These are phyloP conservation scores for Pelodiscus sinensis DNA, from an alignment of 2,113 vertebrate species.

Conservation along the genomic window DNA sequence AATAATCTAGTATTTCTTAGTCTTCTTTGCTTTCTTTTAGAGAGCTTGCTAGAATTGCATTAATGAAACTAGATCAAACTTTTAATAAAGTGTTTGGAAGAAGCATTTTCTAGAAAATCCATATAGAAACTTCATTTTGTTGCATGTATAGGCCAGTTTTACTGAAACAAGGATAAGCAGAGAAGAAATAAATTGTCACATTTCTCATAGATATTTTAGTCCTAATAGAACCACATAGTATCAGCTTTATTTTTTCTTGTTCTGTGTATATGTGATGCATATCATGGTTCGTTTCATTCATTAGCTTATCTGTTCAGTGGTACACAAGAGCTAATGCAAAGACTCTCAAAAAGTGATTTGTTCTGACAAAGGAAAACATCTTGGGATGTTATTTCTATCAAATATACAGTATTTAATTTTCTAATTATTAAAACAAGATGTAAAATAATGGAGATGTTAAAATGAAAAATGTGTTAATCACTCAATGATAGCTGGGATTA, in stretches of 20 bases:
- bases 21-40: neutral
- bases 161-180: neutral
- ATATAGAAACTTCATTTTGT: neutral
- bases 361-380: neutral
- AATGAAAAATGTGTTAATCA: neutral
- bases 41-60: neutral
- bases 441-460: neutral
- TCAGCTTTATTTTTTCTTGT: neutral
- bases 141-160: neutral
- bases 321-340: neutral
- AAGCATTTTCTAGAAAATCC: neutral
- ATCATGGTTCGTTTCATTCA: neutral
- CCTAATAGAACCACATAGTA: neutral
- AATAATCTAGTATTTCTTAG: neutral
- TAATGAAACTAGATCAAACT: neutral
- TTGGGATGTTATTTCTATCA: neutral
- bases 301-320: neutral
- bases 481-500: neutral
- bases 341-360: neutral
- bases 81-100: neutral
- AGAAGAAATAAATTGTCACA: neutral
- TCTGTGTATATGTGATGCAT: neutral
- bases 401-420: neutral
- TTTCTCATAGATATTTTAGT: conserved; percentile 11
- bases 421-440: neutral